A percentile compares a stretch with the other conserved stretches of the same genome.
Conservation (phyloP, 2,797 vertebrate genomes). For the Rhincodon typus region DNA sequence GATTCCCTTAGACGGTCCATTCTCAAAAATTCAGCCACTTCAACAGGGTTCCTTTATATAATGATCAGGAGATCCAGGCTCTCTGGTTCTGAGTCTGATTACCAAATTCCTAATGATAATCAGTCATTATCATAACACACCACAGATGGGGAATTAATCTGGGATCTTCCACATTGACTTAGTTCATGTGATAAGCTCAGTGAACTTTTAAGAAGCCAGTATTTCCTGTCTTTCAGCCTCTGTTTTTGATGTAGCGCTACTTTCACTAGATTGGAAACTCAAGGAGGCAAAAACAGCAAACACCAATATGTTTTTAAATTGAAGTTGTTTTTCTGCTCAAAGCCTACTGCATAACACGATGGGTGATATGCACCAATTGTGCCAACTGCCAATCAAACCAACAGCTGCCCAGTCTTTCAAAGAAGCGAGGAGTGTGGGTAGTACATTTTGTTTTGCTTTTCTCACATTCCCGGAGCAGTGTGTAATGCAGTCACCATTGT, state of each 20-base stretch:
- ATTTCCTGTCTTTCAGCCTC: background rate
- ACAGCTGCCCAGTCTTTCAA: background rate
- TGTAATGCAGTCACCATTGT: constrained; percentile 20
- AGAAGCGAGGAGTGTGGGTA: background rate
- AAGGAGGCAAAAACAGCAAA: background rate
- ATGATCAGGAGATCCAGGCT: background rate
- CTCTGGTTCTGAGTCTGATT: background rate
- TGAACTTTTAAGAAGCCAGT: background rate
- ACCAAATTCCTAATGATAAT: background rate
- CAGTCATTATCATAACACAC: background rate
- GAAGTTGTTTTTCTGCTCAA: background rate
- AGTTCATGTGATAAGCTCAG: background rate
- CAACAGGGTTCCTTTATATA: background rate
- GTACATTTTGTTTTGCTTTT: constrained; percentile 4
- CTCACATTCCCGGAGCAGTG: background rate
- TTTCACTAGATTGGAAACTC: background rate
- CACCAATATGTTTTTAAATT: background rate
- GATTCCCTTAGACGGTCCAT: background rate
- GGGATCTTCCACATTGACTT: background rate
- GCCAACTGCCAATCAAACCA: background rate
- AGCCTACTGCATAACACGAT: background rate
- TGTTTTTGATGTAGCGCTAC: background rate
- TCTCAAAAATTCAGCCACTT: background rate
- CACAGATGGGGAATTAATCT: background rate
- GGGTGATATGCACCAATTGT: background rate